Base-by-base conservation (phyloP, 53 echinoderm and acorn worm genomes). In the Zoroaster sp. region DNA sequence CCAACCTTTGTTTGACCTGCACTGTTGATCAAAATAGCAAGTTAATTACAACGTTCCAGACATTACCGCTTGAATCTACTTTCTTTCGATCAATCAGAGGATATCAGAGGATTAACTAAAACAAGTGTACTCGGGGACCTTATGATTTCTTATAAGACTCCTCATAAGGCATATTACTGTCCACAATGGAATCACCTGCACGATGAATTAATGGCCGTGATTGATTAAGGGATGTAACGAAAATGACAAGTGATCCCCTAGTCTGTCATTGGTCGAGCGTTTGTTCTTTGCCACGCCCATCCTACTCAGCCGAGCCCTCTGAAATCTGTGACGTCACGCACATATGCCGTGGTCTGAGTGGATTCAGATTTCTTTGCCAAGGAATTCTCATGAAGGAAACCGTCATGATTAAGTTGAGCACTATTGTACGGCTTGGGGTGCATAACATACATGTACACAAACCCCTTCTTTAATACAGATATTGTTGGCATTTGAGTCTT, bases 171-270 rank as follows among this genome's bases (percentile, higher is more conserved):
- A n/a, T n/a, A n/a, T n/a, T n/a, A n/a, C n/a, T n/a, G n/a, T n/a
- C n/a, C n/a, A n/a, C n/a, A n/a, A n/a, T n/a, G n/a, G n/a, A 82
- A 66, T 39, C 82, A 82, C 82, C 82, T 82, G 82, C 82, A 15
- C 8, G 8, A 18, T 6, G 45, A 32, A 42, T 67, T 67, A 82
- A 82, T 54, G 37, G 15, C 54, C 21, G 1, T 55, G 55, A 78
- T 63, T 11, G 78, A 63, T 23, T 53, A 38, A 30, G 59, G 78
- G 59, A 52, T 53, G 78, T 10, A 53, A 59, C 78, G 38, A 35
- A 78, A 78, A 39, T 23, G 55, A 78, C 34, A 78, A 5, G 78
- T 14, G 32, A 42, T 82, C 68, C 45, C n/a, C 43, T 8, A 42
- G 82, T 40, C 46, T 4, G 82, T 40, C 68, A 82, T 82, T 82